Evolutionary conservation across 2,888 invertebrate species (phyloP).

Genomic region (Doris montereyensis): DNA sequence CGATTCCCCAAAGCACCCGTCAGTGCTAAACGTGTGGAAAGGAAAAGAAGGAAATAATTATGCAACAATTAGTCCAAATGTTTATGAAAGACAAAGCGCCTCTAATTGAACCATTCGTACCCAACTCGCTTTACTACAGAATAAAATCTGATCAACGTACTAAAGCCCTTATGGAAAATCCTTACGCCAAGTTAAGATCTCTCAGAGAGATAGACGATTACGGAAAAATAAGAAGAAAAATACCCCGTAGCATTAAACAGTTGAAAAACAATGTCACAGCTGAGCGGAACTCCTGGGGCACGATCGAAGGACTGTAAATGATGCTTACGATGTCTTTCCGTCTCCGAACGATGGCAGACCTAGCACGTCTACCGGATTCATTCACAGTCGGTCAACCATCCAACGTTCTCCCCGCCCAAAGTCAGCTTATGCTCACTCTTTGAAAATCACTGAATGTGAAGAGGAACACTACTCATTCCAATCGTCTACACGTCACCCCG

Average conservation of each 20-base stretch:
- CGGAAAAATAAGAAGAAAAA: conserved; percentile 41
- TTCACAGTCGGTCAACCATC: no score
- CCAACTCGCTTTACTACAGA: conserved; percentile 60
- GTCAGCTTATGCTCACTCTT: conserved; percentile 41
- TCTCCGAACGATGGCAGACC: background rate
- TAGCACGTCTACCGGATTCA: background rate
- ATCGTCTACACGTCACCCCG: background rate
- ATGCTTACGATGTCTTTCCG: background rate
- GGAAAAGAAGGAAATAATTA: conserved; percentile 42
- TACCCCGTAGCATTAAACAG: conserved; percentile 56
- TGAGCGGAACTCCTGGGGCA: conserved; percentile 52
- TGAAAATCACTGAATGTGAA: conserved; percentile 52
- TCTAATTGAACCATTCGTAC: conserved; percentile 61
- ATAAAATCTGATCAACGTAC: conserved; percentile 45
- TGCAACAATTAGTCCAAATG: conserved; percentile 54
- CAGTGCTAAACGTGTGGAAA: conserved; percentile 40
- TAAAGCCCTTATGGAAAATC: conserved; percentile 32
- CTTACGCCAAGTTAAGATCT: conserved; percentile 32
- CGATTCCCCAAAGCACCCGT: conserved; percentile 43
- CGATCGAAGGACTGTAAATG: background rate
- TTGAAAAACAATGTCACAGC: conserved; percentile 54
- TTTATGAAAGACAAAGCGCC: conserved; percentile 61
- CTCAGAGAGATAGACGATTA: conserved; percentile 9
- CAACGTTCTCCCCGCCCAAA: conserved; percentile 36
- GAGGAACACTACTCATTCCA: conserved; percentile 16